Percentiles rank a stretch among this genome's conserved stretches.
Conservation (phyloP, 30 jellyfish, hydroid and myxozoan species). For the Aurelia coerulea region DNA sequence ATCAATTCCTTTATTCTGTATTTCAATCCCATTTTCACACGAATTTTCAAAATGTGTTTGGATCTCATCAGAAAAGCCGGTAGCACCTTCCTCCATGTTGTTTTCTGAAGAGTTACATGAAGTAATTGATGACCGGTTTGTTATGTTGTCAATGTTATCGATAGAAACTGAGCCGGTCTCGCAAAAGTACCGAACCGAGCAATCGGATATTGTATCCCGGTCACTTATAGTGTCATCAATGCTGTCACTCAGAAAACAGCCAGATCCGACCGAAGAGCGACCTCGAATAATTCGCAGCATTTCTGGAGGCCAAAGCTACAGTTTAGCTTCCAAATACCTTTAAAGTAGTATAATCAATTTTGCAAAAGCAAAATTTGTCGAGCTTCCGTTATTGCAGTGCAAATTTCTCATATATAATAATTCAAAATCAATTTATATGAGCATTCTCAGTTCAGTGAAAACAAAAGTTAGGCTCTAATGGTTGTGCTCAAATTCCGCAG, state of each 20-base stretch:
- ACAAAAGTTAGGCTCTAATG: too few relatives aligned
- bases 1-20: conserved; percentile 4
- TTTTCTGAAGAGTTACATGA: conserved; percentile 1
- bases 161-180: conserved; percentile 27
- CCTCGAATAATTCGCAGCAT: conserved; percentile 71
- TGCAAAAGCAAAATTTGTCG: too few relatives aligned
- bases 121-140: conserved; percentile 3
- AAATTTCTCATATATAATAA: too few relatives aligned
- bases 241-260: conserved; percentile 59
- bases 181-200: conserved; percentile 57
- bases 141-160: background rate
- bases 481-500: too few relatives aligned
- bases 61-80: background rate
- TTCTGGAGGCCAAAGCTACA: background rate
- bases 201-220: conserved; percentile 43
- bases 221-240: conserved; percentile 52
- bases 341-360: too few relatives aligned
- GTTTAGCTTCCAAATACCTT: too few relatives aligned
- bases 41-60: background rate
- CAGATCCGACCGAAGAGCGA: conserved; percentile 60
- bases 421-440: too few relatives aligned
- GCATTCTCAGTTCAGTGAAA: too few relatives aligned
- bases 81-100: conserved; percentile 28
- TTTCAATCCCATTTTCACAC: background rate
- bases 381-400: too few relatives aligned